Base-by-base conservation (phyloP, 2,888 invertebrate species). In the Diarsia mendica region DNA sequence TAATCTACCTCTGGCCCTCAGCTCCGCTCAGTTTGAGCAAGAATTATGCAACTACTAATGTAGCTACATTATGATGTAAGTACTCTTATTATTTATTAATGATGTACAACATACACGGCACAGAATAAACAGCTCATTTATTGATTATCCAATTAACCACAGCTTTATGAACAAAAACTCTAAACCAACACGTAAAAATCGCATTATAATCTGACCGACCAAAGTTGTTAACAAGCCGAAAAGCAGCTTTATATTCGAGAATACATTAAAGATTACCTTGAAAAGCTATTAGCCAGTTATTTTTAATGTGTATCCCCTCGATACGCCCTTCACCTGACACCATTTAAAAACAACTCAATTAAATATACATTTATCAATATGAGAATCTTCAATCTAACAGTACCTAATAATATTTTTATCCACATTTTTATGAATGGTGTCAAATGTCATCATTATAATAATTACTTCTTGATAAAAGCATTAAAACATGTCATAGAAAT, bases 261-360 rank as follows among this genome's bases (percentile, higher is more conserved):
- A 79, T 67, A 79, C 64, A 68, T 81, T 75, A 79, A 83, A 80
- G 63, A 84, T 79, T 76, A 76, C 87, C 82, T 83, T 83, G 82
- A 75, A 78, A 68, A 63, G 79, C 86, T 86, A 89, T 90, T 89
- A 89, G 77, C n/a, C 49, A 79, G 74, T 85, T 87, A 89, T 87
- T 86, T 87, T 75, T 81, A 79, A 90, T 80, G 80, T 83, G 82
- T 80, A 85, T 83, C 71, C 84, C 81, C 84, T 85, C 82, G 78
- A 73, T 64, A 85, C 77, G 87, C 87, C 85, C 84, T 87, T 85
- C 84, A 85, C 84, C 72, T 84, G 67, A 67, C 82, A 83, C 87
- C 79, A 80, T 85, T 83, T 15, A 46, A 76, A 75, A 80, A 79
- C 68, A 76, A 77, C 82, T 83, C 28, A 81, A 83, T 87, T 82